Percentiles rank a stretch among this genome's conserved stretches.
These are phyloP conservation scores for Pelodiscus sinensis DNA, from an alignment of 2,113 vertebrate species.

Conservation along the genomic window DNA sequence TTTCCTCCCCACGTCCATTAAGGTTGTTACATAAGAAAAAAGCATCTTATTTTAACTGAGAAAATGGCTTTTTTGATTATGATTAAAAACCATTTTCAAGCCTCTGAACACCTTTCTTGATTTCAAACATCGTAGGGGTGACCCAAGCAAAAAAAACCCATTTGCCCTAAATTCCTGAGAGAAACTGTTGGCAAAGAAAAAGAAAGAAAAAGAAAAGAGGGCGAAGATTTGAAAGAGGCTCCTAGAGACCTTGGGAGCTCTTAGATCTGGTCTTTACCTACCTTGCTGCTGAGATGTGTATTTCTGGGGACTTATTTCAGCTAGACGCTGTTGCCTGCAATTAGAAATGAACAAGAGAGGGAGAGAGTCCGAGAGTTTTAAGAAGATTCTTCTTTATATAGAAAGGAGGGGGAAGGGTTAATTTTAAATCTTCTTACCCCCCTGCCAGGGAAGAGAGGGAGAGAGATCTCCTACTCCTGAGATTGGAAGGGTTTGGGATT, in stretches of 20 bases:
- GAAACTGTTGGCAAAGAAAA: neutral
- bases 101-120: neutral
- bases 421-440: conserved; percentile 26
- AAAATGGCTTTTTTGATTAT: neutral
- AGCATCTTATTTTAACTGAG: neutral
- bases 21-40: neutral
- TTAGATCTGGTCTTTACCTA: neutral
- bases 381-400: neutral
- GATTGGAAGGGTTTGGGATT: conserved; percentile 1
- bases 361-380: neutral
- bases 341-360: neutral
- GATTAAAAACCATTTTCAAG: neutral
- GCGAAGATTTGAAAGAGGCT: neutral
- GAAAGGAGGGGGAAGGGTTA: neutral
- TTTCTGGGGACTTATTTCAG: neutral
- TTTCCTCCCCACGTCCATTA: neutral
- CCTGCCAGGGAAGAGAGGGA: neutral
- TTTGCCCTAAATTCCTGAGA: neutral
- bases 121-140: neutral
- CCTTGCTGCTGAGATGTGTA: neutral
- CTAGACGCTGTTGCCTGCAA: neutral
- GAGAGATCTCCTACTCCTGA: neutral
- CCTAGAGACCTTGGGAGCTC: neutral
- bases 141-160: neutral
- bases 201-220: neutral